Base-by-base conservation (phyloP, 2,113 vertebrate species). In the Taxidea taxus region DNA sequence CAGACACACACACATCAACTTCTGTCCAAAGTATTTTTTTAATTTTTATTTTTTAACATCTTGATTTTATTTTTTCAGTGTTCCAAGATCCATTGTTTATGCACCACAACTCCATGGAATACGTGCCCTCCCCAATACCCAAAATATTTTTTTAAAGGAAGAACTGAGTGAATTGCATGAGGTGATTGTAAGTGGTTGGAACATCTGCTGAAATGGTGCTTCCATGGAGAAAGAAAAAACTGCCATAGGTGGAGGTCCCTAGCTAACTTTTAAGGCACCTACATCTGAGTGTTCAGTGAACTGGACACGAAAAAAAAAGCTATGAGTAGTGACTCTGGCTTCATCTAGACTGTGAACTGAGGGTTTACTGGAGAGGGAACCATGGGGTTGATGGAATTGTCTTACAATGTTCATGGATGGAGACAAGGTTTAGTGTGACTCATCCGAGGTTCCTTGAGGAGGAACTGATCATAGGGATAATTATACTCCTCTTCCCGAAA, bases 151-250 rank as follows among this genome's bases (percentile, higher is more conserved):
- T 83, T 15, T 88, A 81, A 42, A 14, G 70, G 51, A 85, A 6
- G 31, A 72, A 83, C 68, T 64, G 47, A 96, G 70, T 72, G 64
- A 96, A 96, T 82, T 83, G 39, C 77, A 60, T 44, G 72, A 86
- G 34, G 20, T 88, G 42, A 85, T 82, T 91, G 72, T 93, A 91
- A 92, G 51, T 95, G 58, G 86, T 70, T 90, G 84, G 34, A 81
- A 75, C 78, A 78, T 93, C 83, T 78, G 68, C 82, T 96, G 47
- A 97, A 95, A 83, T 56, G 2, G 27, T 93, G 31, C 75, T 93
- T 93, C 87, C 91, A 1, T 56, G 92, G 39, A 95, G 39, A 85
- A 86, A 74, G 49, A 49, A 56, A 94, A 91, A 92, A 75, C 20
- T 62, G 23, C 39, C 47, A 6, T 82, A 93, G 91, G 70, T 87